Base-by-base conservation (phyloP, 2,797 vertebrate species). In the Carcharodon carcharias region DNA sequence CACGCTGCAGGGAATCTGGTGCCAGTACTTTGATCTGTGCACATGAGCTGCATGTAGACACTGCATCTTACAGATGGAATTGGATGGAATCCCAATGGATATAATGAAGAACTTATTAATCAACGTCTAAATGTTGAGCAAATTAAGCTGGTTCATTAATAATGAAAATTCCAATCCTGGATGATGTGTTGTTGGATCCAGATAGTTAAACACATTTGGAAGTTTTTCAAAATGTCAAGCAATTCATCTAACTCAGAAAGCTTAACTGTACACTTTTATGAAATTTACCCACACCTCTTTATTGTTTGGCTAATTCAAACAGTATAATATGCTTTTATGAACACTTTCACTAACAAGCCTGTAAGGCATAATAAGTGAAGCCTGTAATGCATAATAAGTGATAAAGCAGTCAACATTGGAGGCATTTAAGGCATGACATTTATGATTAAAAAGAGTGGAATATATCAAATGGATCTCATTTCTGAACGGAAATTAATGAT, bases 111-210 rank as follows among this genome's bases (percentile, higher is more conserved):
- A 97, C 97, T 96, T 97, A 98, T 98, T 98, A 97, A 98, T 98
- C 98, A 98, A 98, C 97, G 97, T 98, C 98, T 97, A 97, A 96
- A 96, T 7, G 97, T 97, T 97, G 97, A 97, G 97, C 97, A 97
- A 97, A 98, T 97, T 98, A 98, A 98, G 97, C 97, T 96, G 97
- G 97, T 98, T 98, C 98, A 98, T 98, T 98, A 98, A 98, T 98
- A 98, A 98, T 98, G 98, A 98, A 98, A 98, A 98, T 97, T 98
- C 97, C 50, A 95, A 77, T 77, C 50, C 94, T 67, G 65, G 12
- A 77, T 95, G 94, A 77, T 77, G 69, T 77, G 31, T 95, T 77
- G 50, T 95, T 77, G 94, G 45, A 77, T 95, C 45, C 94, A 31
- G 94, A 77, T 73, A 58, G 94, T 73, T 95, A 73, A 92, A 54